phyloP scores from a whole-genome alignment of 2,113 vertebrate genomes.

The Vulpes ferrilata region DNA sequence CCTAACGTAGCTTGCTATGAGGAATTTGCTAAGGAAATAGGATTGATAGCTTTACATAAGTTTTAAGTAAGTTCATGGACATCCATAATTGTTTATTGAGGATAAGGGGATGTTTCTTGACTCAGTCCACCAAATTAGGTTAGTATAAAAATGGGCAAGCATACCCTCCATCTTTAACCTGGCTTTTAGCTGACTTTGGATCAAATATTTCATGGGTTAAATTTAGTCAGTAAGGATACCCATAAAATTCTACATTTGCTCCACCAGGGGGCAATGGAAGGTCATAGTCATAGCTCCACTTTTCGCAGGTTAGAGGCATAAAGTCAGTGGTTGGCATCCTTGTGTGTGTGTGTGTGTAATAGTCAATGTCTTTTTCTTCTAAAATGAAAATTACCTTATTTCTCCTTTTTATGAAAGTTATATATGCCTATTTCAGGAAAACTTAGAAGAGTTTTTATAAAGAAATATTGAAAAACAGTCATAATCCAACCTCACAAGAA shows the following conservation, averaged over 20 bases:
- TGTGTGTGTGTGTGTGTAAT: neutral
- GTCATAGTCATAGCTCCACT: slow-evolving; percentile 29
- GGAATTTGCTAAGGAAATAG: neutral
- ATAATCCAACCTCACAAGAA: neutral
- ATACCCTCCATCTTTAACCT: neutral
- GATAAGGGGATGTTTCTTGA: neutral
- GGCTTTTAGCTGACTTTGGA: neutral
- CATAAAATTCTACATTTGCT: slow-evolving; percentile 55
- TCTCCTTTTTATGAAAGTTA: slow-evolving; percentile 23
- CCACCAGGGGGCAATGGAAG: slow-evolving; percentile 75
- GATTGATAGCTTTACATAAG: neutral
- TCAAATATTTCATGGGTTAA: neutral
- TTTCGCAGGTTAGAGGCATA: neutral
- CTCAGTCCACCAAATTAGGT: neutral
- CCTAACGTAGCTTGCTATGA: neutral
- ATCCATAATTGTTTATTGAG: neutral
- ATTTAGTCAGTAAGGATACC: neutral
- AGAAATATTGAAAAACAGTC: neutral
- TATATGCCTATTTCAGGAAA: neutral
- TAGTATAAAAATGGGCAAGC: neutral
- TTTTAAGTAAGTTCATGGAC: neutral
- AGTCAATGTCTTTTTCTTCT: neutral
- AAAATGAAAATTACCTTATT: neutral
- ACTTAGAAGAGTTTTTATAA: neutral
- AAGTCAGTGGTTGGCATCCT: neutral